Evolutionary conservation across 2,797 vertebrate species (phyloP).

Genomic region (Avahi laniger): DNA sequence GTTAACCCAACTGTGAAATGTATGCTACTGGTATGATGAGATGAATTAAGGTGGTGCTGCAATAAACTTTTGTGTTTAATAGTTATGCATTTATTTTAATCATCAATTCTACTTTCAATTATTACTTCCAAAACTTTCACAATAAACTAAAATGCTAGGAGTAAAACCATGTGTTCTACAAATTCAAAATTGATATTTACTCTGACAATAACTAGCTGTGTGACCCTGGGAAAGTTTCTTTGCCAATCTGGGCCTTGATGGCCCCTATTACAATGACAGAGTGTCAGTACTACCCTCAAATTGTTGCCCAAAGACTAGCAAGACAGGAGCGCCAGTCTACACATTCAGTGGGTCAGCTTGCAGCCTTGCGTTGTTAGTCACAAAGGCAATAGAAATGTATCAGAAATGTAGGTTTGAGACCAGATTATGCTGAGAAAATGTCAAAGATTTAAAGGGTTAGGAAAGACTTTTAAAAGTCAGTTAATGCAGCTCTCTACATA

Average conservation of each 20-base stretch:
- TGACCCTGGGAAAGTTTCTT: slow-evolving; percentile 5
- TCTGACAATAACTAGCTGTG: background rate
- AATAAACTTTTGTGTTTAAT: background rate
- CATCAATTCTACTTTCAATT: background rate
- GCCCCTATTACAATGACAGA: background rate
- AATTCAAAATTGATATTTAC: slow-evolving; percentile 22
- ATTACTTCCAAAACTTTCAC: slow-evolving; percentile 40
- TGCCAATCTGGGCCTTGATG: background rate
- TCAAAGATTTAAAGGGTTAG: background rate
- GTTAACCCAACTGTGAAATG: background rate
- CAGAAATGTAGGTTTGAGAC: background rate
- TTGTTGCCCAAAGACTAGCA: background rate
- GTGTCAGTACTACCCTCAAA: background rate
- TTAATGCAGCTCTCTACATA: background rate
- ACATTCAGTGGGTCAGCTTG: background rate
- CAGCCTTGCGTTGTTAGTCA: slow-evolving; percentile 11
- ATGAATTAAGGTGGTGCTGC: background rate
- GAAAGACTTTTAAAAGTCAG: slow-evolving; percentile 10
- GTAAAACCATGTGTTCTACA: background rate
- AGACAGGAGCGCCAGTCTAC: background rate
- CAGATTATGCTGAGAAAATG: slow-evolving; percentile 32
- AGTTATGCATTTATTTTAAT: slow-evolving; percentile 16
- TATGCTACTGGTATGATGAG: background rate
- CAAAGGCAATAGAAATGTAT: slow-evolving; percentile 9
- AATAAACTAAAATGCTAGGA: background rate